These are phyloP conservation scores for Ecliptopera silaceata DNA, from an alignment of 2,888 invertebrate species.

Conservation along the genomic window DNA sequence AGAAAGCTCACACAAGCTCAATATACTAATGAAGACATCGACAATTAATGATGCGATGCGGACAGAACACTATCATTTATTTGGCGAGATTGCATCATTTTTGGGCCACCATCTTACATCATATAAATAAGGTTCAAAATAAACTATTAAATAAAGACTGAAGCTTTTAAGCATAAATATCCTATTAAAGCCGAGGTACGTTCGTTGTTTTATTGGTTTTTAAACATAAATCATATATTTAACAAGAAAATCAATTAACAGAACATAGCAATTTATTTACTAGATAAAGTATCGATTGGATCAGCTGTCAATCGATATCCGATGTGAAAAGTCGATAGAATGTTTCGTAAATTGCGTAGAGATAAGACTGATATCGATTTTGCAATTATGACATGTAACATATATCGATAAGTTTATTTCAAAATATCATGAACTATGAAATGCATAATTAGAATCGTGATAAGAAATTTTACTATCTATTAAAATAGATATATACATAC, in stretches of 20 bases:
- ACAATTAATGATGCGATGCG: conserved; percentile 51
- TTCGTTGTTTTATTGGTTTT: conserved; percentile 21
- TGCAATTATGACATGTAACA: conserved; percentile 23
- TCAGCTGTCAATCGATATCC: conserved; percentile 53
- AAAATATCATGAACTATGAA: conserved; percentile 24
- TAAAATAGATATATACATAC: conserved; percentile 20
- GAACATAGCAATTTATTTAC: conserved; percentile 46
- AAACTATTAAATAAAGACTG: neutral
- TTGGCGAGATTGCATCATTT: conserved; percentile 45
- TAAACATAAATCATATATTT: conserved; percentile 42
- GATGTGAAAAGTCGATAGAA: conserved; percentile 38
- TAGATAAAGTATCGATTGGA: conserved; percentile 52
- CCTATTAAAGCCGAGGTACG: neutral
- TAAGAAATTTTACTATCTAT: conserved; percentile 26
- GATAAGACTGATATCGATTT: conserved; percentile 21
- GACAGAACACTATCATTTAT: conserved; percentile 51
- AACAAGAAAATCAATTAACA: conserved; percentile 54
- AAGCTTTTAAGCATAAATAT: conserved; percentile 9
- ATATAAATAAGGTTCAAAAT: conserved; percentile 15
- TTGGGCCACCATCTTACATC: conserved; percentile 7
- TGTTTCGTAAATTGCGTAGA: conserved; percentile 20
- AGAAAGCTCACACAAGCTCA: conserved; percentile 64
- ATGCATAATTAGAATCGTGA: conserved; percentile 34
- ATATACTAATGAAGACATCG: conserved; percentile 62
- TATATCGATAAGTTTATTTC: conserved; percentile 19